Conservation (phyloP, 2,113 vertebrate genomes). For the Serinus canaria region DNA sequence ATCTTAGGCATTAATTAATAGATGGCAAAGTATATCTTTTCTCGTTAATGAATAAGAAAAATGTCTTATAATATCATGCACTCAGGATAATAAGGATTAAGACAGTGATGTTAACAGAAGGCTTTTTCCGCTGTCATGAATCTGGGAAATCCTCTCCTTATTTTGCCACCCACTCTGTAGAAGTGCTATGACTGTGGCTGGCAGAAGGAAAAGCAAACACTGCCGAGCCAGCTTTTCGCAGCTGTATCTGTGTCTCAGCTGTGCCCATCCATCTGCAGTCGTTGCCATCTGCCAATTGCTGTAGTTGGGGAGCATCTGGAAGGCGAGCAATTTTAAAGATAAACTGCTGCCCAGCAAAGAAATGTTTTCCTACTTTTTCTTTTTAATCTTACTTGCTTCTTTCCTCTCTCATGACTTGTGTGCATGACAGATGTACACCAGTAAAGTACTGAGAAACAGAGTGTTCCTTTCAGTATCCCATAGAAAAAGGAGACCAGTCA, state of each 20-base stretch:
- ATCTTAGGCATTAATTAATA: neutral
- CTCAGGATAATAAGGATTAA: neutral
- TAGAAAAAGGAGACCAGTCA: neutral
- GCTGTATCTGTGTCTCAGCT: slow-evolving; percentile 51
- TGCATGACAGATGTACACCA: too few relatives aligned
- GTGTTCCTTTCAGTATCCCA: neutral
- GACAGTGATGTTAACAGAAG: neutral
- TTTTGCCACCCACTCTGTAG: neutral
- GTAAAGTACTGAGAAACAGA: neutral
- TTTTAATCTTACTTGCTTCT: neutral
- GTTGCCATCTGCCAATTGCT: slow-evolving; percentile 46
- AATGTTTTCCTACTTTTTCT: neutral
- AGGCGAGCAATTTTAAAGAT: slow-evolving; percentile 23
- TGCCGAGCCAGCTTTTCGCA: neutral
- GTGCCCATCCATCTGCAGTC: slow-evolving; percentile 52
- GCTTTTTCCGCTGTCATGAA: neutral
- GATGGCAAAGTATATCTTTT: neutral
- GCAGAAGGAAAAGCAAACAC: slow-evolving; percentile 35
- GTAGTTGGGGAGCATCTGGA: slow-evolving; percentile 54
- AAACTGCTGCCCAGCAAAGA: neutral
- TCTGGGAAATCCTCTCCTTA: slow-evolving; percentile 21
- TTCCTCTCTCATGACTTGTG: neutral
- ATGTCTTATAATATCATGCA: neutral
- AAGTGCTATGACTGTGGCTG: neutral
- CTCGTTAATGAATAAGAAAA: neutral